Evolutionary conservation across 64 coral and sea anemone genomes (phyloP).

Genomic region (Anthopleura sola): DNA sequence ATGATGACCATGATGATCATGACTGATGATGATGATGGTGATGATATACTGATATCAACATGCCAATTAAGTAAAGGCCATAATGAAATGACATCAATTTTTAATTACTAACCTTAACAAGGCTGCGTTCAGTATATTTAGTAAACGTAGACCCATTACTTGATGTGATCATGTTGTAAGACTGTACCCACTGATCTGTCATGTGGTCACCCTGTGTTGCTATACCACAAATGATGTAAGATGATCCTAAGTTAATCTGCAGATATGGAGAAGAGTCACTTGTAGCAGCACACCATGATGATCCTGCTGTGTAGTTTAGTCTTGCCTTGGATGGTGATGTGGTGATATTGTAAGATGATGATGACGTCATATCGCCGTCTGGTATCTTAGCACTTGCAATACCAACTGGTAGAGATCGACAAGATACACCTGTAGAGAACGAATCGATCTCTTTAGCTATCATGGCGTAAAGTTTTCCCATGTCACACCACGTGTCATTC

Average conservation of each 20-base stretch:
- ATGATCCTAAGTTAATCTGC: slow-evolving; percentile 52
- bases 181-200: slow-evolving; percentile 53
- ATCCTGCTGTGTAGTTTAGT: slow-evolving; percentile 31
- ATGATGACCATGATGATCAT: no score
- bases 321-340: slow-evolving; percentile 39
- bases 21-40: no score
- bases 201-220: slow-evolving; percentile 53
- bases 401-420: slow-evolving; percentile 18
- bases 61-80: background rate
- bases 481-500: no score
- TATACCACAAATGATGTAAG: slow-evolving; percentile 46
- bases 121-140: slow-evolving; percentile 16
- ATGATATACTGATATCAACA: no score
- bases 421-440: background rate
- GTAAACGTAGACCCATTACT: slow-evolving; percentile 24
- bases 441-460: background rate
- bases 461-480: no score
- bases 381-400: background rate
- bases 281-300: slow-evolving; percentile 56
- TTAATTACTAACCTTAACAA: background rate
- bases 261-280: slow-evolving; percentile 53
- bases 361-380: slow-evolving; percentile 18
- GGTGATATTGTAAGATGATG: slow-evolving; percentile 11
- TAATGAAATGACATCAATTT: background rate
- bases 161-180: slow-evolving; percentile 37